phyloP scores from a whole-genome alignment of 2,113 vertebrate genomes.

The Eptesicus fuscus region DNA sequence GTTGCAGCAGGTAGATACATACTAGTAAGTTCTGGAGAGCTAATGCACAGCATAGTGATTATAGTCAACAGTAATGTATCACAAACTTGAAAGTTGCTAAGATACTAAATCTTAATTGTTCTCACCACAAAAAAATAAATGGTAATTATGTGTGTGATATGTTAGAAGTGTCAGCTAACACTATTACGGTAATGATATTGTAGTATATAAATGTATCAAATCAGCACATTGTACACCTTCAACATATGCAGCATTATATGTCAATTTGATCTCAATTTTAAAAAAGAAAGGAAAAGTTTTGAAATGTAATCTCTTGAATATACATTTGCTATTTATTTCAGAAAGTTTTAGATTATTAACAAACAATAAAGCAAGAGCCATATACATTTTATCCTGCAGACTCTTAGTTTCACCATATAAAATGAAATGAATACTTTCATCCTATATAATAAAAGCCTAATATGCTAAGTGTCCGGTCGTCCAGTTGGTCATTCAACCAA shows the following conservation, averaged over 20 bases:
- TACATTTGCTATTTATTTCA: constrained; percentile 22
- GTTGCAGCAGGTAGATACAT: neutral
- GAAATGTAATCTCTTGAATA: neutral
- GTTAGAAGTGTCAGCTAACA: neutral
- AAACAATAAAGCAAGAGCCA: neutral
- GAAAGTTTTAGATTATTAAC: neutral
- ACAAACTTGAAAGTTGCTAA: neutral
- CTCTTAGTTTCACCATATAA: neutral
- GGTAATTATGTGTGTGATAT: neutral
- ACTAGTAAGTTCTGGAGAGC: neutral
- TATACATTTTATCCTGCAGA: neutral
- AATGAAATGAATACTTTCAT: neutral
- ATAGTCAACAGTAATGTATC: neutral
- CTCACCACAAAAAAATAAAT: neutral
- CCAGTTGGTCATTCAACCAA: too few relatives aligned
- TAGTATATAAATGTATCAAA: neutral
- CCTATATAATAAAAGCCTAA: too few relatives aligned
- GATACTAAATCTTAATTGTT: neutral
- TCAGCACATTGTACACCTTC: neutral
- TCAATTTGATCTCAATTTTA: neutral
- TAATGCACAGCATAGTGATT: neutral
- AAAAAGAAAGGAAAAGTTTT: neutral
- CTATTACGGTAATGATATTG: neutral
- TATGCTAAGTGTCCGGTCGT: too few relatives aligned
- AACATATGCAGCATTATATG: neutral